Conservation (phyloP, 1,140 invertebrate genomes). For the Aplysia californica region DNA sequence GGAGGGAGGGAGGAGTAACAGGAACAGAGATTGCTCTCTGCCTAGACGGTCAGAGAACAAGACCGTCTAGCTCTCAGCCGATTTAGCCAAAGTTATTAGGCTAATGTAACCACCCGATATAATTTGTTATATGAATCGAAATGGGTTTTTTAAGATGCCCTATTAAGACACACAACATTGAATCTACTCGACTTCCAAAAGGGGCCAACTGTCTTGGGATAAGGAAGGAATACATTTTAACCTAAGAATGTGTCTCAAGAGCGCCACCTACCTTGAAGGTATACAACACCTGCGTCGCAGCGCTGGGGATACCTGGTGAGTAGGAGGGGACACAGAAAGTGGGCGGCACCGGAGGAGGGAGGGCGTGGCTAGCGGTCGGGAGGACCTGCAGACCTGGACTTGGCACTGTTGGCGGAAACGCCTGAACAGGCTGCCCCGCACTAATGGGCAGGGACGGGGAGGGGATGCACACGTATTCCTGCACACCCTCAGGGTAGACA, state of each 20-base stretch:
- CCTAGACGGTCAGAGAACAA: neutral
- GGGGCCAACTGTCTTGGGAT: neutral
- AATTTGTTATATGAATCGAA: neutral
- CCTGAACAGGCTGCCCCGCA: neutral
- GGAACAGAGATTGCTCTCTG: neutral
- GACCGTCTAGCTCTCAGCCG: no score
- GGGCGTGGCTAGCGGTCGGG: neutral
- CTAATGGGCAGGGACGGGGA: neutral
- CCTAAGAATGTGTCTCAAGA: neutral
- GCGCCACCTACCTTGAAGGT: conserved; percentile 11
- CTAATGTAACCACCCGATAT: neutral
- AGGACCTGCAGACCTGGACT: neutral
- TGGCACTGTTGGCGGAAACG: neutral
- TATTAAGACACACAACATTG: neutral
- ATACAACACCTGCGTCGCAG: neutral
- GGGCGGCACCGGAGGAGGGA: neutral
- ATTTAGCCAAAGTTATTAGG: neutral
- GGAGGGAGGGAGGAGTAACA: neutral
- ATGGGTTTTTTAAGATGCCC: neutral
- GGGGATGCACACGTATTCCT: neutral
- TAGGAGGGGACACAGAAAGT: neutral
- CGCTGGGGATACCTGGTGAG: neutral
- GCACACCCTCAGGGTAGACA: neutral
- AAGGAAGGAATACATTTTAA: neutral
- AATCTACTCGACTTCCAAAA: neutral